Conservation (phyloP, 2,797 vertebrate genomes). For the Carapus acus region DNA sequence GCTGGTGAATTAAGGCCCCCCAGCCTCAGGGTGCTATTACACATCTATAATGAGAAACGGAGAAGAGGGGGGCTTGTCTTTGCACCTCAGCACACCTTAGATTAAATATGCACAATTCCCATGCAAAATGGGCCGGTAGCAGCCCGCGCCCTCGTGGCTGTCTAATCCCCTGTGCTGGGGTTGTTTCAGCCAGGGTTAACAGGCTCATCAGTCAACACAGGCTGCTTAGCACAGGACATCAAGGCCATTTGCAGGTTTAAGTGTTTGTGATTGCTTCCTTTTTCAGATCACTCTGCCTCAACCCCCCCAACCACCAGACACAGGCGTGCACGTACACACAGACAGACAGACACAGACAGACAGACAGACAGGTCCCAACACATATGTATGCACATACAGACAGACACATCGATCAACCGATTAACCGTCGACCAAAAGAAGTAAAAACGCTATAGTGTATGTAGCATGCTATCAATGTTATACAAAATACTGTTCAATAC, state of each 20-base stretch:
- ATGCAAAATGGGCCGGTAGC: conserved; percentile 65
- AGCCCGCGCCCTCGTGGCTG: conserved; percentile 52
- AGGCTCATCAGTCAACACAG: conserved; percentile 74
- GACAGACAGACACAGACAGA: conserved; percentile 15
- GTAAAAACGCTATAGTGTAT: conserved; percentile 23
- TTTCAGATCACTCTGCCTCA: conserved; percentile 41
- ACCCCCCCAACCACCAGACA: conserved; percentile 28
- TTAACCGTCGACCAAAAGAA: conserved; percentile 18
- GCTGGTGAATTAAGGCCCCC: conserved; percentile 65
- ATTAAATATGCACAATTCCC: conserved; percentile 76
- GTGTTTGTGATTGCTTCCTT: conserved; percentile 71
- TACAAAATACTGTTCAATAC: conserved; percentile 5
- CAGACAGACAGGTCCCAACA: too few relatives aligned
- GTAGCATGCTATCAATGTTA: too few relatives aligned
- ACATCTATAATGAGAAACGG: conserved; percentile 70
- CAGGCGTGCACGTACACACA: conserved; percentile 17
- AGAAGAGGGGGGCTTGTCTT: conserved; percentile 61
- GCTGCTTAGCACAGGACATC: conserved; percentile 70
- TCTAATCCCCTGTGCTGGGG: conserved; percentile 68
- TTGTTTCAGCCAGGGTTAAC: conserved; percentile 75
- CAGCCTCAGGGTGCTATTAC: conserved; percentile 67
- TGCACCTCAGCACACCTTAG: conserved; percentile 65
- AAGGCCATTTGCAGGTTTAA: conserved; percentile 72
- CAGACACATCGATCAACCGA: conserved; percentile 25
- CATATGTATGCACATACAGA: conserved; percentile 7